phyloP scores from a whole-genome alignment of 2,888 invertebrate species.

The Petrophora chlorosata region DNA sequence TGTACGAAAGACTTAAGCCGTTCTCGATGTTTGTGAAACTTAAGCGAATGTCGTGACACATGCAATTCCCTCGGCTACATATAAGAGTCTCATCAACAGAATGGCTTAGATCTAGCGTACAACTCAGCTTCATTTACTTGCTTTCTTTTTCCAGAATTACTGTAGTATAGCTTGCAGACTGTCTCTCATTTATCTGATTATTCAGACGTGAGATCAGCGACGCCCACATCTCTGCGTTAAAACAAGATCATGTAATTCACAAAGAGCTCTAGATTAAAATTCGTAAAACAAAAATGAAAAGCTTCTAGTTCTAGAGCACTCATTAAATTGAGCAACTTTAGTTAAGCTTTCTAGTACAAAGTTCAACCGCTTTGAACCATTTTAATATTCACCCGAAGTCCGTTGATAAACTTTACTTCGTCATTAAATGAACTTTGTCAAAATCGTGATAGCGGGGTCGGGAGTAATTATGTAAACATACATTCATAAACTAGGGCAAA shows the following conservation, averaged over 20 bases:
- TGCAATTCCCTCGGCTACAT: too few relatives aligned
- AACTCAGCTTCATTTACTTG: not conserved
- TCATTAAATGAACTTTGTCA: slow-evolving; percentile 33
- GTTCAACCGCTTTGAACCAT: slow-evolving; percentile 27
- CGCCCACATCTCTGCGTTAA: not conserved
- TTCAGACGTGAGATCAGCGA: not conserved
- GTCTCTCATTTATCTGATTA: slow-evolving; percentile 11
- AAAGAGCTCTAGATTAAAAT: slow-evolving; percentile 7
- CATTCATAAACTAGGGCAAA: slow-evolving; percentile 29
- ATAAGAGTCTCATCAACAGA: too few relatives aligned
- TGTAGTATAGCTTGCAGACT: slow-evolving; percentile 1
- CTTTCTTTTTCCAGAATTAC: slow-evolving; percentile 3
- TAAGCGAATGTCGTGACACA: too few relatives aligned
- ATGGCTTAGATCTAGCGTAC: not conserved
- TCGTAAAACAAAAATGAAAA: slow-evolving; percentile 7
- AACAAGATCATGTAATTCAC: not conserved
- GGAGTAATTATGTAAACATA: slow-evolving; percentile 34
- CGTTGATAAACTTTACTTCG: slow-evolving; percentile 31
- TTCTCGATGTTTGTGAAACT: not conserved
- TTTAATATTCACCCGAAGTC: slow-evolving; percentile 32
- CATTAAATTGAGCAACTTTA: slow-evolving; percentile 29
- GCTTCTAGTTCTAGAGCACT: slow-evolving; percentile 5
- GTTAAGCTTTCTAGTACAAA: slow-evolving; percentile 31
- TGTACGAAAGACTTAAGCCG: not conserved
- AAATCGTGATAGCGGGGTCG: slow-evolving; percentile 33